Evolutionary conservation across 2,797 vertebrate species (phyloP), one percentile per base, ranked within the genome.

Genomic region (Sparus aurata): DNA sequence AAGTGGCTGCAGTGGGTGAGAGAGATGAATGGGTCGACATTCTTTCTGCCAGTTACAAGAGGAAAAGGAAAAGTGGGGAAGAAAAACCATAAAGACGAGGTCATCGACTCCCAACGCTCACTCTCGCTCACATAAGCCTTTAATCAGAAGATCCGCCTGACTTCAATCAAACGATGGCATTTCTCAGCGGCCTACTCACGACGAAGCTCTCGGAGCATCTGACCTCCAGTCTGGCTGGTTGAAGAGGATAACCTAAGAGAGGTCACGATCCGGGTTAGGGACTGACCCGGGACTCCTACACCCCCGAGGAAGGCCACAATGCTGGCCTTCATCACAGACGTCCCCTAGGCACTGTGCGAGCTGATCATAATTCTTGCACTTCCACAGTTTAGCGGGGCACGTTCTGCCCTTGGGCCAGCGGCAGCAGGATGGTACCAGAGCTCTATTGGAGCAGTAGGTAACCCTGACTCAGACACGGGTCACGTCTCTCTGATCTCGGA

Each of bases 271-370:
- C 17, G 83, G 89, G 83, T 79, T 46, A 79, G 67, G 58, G 67
- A 62, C 69, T 74, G 82, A 90, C 88, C 83, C 87, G 72, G 83
- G 73, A 79, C 82, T 81, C 81, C 65, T 71, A 54, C 61, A 76
- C 75, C 72, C 85, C 52, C 2, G 18, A 76, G 79, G 65, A 85
- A 53, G 54, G 73, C 83, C 89, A 94, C 94, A 95, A 93, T 90
- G 87, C 83, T 62, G 79, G 73, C 86, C 87, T 94, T 95, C 78
- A 94, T 94, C 54, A 58, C 82, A 71, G 70, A 58, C 64, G 52
- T 83, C 83, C 88, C 85, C 61, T 9, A 43, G 84, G 85, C 86
- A 75, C 75, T 83, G 73, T 55, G 64, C 3, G 46, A 62, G 73
- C 20, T 23, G 72, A 77, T 82, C 85, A 73, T 82, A 90, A 90